These are phyloP conservation scores for Agonopterix alstromeriana DNA, from an alignment of 2,888 invertebrate species.

Conservation along the genomic window DNA sequence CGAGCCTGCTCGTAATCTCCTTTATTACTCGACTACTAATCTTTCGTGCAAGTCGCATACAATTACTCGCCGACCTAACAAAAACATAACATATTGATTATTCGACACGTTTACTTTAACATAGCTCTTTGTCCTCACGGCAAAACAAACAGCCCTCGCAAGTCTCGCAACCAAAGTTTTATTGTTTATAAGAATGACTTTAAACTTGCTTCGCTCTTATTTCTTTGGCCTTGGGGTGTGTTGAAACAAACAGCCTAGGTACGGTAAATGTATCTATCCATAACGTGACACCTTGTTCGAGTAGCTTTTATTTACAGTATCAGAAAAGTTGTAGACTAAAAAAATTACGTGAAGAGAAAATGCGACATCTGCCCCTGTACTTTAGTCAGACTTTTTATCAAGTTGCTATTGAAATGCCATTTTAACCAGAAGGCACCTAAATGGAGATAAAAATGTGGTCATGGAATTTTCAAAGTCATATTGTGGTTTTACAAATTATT, in stretches of 20 bases:
- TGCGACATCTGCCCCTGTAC: background rate
- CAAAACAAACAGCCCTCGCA: slow-evolving; percentile 31
- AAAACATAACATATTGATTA: slow-evolving; percentile 39
- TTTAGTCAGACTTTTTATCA: slow-evolving; percentile 2
- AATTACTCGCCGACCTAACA: slow-evolving; percentile 42
- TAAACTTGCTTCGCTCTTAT: slow-evolving; percentile 30
- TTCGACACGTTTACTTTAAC: slow-evolving; percentile 24
- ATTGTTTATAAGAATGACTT: slow-evolving; percentile 34
- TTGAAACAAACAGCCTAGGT: slow-evolving; percentile 39
- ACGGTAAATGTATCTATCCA: slow-evolving; percentile 8
- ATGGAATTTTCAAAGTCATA: no score
- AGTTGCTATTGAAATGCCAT: background rate
- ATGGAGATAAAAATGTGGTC: no score
- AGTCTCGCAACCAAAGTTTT: slow-evolving; percentile 43
- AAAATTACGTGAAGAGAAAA: slow-evolving; percentile 6
- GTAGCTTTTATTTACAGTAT: background rate
- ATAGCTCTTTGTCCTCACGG: slow-evolving; percentile 39
- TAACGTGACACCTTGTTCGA: slow-evolving; percentile 13
- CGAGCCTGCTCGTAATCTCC: slow-evolving; percentile 45
- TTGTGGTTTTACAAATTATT: no score
- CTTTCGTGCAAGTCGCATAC: slow-evolving; percentile 34
- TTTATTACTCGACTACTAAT: slow-evolving; percentile 55
- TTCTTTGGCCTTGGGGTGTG: slow-evolving; percentile 44
- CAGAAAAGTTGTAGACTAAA: background rate
- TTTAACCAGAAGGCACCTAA: no score